Conservation (phyloP, 2,888 invertebrate genomes). For the Dasypogon diadema region DNA sequence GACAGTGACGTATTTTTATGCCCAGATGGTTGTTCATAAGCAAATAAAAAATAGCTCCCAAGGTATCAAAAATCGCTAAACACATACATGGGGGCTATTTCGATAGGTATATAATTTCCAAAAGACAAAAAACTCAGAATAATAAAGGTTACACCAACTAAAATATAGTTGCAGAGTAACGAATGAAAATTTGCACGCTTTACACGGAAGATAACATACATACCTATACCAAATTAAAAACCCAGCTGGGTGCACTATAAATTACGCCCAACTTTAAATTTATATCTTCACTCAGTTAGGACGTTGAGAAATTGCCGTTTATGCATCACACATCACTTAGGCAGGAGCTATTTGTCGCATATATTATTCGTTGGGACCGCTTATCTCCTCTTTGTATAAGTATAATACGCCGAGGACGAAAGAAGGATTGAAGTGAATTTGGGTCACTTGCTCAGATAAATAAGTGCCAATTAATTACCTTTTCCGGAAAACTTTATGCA, state of each 20-base stretch:
- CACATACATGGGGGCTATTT: too few relatives aligned
- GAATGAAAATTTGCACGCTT: too few relatives aligned
- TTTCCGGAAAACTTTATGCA: conserved; percentile 12
- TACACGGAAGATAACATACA: too few relatives aligned
- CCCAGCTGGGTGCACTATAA: conserved; percentile 12
- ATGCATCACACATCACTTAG: conserved; percentile 34
- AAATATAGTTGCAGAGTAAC: too few relatives aligned
- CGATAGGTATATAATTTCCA: too few relatives aligned
- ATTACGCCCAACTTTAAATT: conserved; percentile 21
- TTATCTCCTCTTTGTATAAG: conserved; percentile 12
- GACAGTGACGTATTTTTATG: too few relatives aligned
- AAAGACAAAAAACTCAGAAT: too few relatives aligned
- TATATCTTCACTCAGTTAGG: conserved; percentile 15
- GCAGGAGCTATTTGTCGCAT: background rate
- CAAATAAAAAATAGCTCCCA: too few relatives aligned
- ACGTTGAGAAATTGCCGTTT: conserved; percentile 14
- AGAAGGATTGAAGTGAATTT: conserved; percentile 21
- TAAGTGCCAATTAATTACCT: conserved; percentile 40
- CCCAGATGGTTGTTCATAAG: too few relatives aligned
- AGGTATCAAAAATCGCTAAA: too few relatives aligned
- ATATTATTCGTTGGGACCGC: conserved; percentile 5
- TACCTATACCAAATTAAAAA: background rate
- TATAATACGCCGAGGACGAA: conserved; percentile 16
- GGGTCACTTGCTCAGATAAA: conserved; percentile 5
- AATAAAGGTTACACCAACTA: too few relatives aligned